A percentile compares a stretch with the other conserved stretches of the same genome.
phyloP scores from a whole-genome alignment of 2,888 invertebrate species.

The Alviniconcha strummeri region DNA sequence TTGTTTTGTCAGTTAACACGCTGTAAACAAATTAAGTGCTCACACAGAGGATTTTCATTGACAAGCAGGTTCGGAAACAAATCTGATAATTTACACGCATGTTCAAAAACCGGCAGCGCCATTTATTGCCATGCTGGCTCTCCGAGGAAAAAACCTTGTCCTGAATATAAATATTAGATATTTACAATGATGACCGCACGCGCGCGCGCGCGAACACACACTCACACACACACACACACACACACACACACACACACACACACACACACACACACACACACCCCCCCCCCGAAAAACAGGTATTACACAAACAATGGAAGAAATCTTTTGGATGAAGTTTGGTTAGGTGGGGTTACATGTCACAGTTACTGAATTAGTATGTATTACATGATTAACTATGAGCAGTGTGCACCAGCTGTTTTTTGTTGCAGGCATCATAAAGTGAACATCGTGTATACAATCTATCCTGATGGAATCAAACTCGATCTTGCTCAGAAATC shows the following conservation, averaged over 20 bases:
- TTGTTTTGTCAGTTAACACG: background rate
- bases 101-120: background rate
- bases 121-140: background rate
- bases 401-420: too few relatives aligned
- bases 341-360: too few relatives aligned
- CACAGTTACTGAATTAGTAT: too few relatives aligned
- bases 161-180: too few relatives aligned
- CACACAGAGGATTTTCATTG: constrained; percentile 8
- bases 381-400: too few relatives aligned
- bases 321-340: too few relatives aligned
- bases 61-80: constrained; percentile 3
- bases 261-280: background rate
- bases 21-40: background rate
- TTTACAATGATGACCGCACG: too few relatives aligned
- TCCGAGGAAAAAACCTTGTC: too few relatives aligned
- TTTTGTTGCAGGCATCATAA: constrained; percentile 16
- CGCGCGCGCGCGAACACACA: background rate
- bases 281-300: background rate
- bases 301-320: too few relatives aligned
- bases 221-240: background rate
- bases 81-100: too few relatives aligned
- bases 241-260: constrained; percentile 3
- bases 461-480: constrained; percentile 34
- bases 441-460: constrained; percentile 34
- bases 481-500: constrained; percentile 30